These are phyloP conservation scores for Amphipoea lucens DNA, from an alignment of 2,888 invertebrate genomes.

Conservation along the genomic window DNA sequence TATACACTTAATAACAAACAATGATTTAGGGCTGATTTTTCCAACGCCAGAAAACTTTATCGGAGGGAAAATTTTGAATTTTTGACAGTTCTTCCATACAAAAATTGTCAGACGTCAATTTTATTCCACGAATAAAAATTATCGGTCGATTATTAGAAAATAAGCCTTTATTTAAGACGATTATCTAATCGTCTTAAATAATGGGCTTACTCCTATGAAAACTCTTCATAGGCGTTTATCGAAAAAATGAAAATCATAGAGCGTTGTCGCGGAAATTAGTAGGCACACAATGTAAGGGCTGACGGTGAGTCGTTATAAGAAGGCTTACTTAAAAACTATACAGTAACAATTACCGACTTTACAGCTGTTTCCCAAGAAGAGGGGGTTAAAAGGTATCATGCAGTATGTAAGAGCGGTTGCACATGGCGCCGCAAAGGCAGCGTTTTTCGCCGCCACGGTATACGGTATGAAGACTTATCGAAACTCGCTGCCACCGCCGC, in stretches of 20 bases:
- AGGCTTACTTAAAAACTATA: neutral
- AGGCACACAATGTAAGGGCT: neutral
- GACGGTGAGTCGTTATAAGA: neutral
- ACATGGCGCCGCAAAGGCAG: no score
- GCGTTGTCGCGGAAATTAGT: neutral
- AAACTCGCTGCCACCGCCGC: no score
- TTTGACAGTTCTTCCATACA: no score
- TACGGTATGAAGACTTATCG: no score
- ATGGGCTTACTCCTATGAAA: neutral
- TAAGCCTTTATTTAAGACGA: no score
- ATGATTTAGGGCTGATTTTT: neutral
- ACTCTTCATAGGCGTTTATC: conserved; percentile 9
- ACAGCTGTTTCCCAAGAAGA: neutral
- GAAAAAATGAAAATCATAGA: conserved; percentile 6
- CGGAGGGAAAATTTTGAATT: no score
- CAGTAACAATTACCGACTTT: neutral
- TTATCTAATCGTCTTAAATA: neutral
- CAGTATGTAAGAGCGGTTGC: neutral
- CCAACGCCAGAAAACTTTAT: no score
- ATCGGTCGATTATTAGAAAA: no score
- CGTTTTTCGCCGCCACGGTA: no score
- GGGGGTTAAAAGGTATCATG: neutral
- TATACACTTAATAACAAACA: neutral
- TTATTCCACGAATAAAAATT: no score
- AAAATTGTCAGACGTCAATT: no score